Conservation (phyloP, 2,888 invertebrate species). For the Endomychus coccineus region DNA sequence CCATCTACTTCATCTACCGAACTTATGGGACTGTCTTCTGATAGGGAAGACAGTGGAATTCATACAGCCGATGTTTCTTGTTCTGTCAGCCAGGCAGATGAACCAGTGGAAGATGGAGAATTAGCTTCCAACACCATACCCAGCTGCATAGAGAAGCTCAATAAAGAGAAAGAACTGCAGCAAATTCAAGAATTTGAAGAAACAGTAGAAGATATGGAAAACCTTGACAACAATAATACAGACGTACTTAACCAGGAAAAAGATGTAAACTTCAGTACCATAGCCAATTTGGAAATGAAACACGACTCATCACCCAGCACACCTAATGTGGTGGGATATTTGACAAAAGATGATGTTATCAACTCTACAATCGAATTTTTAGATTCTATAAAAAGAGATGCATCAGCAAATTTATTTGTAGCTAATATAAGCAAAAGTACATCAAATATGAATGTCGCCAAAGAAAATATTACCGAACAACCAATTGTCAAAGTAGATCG, state of each 20-base stretch:
- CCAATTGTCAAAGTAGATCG: too few species aligned
- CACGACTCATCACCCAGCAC: neutral
- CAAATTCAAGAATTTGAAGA: constrained; percentile 11
- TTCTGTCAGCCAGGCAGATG: constrained; percentile 65
- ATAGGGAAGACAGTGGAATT: constrained; percentile 71
- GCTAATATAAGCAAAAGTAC: too few species aligned
- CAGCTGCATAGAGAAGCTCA: constrained; percentile 34
- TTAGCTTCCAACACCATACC: constrained; percentile 34
- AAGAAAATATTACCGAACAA: too few species aligned
- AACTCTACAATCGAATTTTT: constrained; percentile 39
- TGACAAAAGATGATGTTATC: constrained; percentile 31
- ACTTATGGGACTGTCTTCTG: constrained; percentile 51
- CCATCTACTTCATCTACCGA: constrained; percentile 52
- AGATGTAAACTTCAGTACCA: constrained; percentile 13
- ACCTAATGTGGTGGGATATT: constrained; percentile 5
- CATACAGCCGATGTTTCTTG: constrained; percentile 74
- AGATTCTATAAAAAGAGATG: constrained; percentile 42
- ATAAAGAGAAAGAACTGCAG: constrained; percentile 23
- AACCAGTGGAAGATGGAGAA: constrained; percentile 52
- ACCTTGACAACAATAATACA: too few species aligned
- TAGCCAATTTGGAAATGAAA: too few species aligned
- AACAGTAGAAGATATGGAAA: too few species aligned
- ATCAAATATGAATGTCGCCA: too few species aligned
- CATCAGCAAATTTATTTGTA: constrained; percentile 27
- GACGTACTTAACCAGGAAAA: constrained; percentile 5